phyloP scores from a whole-genome alignment of 2,797 vertebrate species.

The Pangasius larnaudii region DNA sequence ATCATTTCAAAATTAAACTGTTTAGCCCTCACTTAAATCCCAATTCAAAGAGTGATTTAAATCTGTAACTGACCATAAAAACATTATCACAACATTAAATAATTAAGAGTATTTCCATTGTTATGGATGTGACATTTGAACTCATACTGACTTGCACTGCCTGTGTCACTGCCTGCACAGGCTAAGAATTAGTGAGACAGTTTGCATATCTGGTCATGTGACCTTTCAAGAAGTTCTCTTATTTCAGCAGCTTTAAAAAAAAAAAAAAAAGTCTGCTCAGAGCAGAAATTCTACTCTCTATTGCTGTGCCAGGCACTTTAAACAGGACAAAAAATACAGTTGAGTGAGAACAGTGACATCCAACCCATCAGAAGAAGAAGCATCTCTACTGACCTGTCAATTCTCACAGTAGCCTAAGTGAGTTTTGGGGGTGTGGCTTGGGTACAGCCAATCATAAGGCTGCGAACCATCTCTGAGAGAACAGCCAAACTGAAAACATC shows the following conservation, averaged over 20 bases:
- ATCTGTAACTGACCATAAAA: neutral
- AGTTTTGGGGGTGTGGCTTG: neutral
- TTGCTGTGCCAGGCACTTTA: neutral
- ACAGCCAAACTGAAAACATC: neutral
- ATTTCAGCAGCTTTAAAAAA: neutral
- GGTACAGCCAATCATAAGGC: neutral
- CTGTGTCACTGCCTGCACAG: constrained; percentile 1
- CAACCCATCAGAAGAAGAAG: neutral
- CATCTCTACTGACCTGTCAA: neutral
- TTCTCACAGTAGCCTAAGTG: neutral
- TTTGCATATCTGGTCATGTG: constrained; percentile 23
- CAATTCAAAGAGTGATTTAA: neutral
- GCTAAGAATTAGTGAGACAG: neutral
- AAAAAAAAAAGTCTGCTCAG: neutral
- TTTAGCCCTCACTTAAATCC: neutral
- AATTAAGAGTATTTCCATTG: neutral
- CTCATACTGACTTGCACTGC: constrained; percentile 6
- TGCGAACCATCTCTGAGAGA: neutral
- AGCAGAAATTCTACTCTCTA: neutral
- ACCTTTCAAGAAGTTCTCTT: neutral
- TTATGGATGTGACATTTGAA: constrained; percentile 14
- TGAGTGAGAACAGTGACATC: neutral
- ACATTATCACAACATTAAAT: neutral
- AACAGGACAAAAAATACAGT: neutral
- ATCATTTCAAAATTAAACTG: neutral